A percentile compares a stretch with the other conserved stretches of the same genome.
These are phyloP conservation scores for Eupithecia centaureata DNA, from an alignment of 2,888 invertebrate species.

Conservation along the genomic window DNA sequence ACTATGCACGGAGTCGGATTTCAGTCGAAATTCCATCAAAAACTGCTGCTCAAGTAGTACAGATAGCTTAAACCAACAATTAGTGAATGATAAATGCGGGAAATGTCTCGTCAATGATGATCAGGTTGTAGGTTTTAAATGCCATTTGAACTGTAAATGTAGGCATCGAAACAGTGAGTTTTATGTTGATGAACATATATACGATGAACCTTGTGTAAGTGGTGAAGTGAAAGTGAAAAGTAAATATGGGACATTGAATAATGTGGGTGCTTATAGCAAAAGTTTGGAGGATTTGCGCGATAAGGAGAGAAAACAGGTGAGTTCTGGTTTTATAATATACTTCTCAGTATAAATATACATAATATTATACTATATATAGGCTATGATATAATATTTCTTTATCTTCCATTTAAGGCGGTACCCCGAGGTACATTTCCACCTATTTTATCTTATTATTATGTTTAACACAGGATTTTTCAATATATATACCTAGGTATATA, in stretches of 20 bases:
- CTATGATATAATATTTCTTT: too few relatives aligned
- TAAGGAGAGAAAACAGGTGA: constrained; percentile 52
- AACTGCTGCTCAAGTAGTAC: constrained; percentile 59
- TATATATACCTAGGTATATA: too few relatives aligned
- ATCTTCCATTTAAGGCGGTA: too few relatives aligned
- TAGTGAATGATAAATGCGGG: constrained; percentile 48
- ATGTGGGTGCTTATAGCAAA: constrained; percentile 53
- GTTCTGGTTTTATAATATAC: constrained; percentile 32
- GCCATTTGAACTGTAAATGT: constrained; percentile 73
- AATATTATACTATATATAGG: too few relatives aligned
- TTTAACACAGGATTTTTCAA: too few relatives aligned
- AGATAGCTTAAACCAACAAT: constrained; percentile 48
- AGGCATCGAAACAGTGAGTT: constrained; percentile 60
- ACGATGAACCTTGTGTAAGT: constrained; percentile 83
- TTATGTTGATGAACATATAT: constrained; percentile 83
- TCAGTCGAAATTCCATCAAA: constrained; percentile 44
- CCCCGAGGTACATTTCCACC: too few relatives aligned
- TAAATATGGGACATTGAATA: constrained; percentile 65
- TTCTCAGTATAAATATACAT: too few relatives aligned
- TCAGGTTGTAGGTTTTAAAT: constrained; percentile 65
- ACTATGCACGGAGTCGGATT: constrained; percentile 54
- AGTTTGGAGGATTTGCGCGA: constrained; percentile 66
- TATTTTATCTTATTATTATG: too few relatives aligned
- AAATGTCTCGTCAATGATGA: constrained; percentile 64
- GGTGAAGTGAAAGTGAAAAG: constrained; percentile 26